A percentile compares a stretch with the other conserved stretches of the same genome.
These are phyloP conservation scores for Rhodinocichla rosea DNA, from an alignment of 2,113 vertebrate species.

Conservation along the genomic window DNA sequence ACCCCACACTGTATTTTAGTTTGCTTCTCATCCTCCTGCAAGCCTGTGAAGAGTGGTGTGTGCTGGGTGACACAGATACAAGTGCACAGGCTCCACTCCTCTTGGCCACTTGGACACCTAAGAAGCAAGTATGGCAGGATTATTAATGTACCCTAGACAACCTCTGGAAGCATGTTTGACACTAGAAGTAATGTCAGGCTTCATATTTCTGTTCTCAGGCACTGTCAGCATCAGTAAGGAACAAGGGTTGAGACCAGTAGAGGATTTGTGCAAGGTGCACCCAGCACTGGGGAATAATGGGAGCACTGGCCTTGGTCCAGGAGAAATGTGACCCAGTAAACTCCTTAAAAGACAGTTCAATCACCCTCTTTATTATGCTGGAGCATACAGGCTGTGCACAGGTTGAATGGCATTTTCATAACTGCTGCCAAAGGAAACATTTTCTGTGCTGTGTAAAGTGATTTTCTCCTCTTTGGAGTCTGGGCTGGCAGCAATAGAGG, in stretches of 20 bases:
- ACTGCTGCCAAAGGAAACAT: constrained; percentile 40
- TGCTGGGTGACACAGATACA: background rate
- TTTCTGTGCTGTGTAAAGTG: background rate
- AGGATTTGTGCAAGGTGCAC: background rate
- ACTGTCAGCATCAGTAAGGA: background rate
- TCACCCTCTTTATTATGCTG: constrained; percentile 16
- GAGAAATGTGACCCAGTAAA: constrained; percentile 62
- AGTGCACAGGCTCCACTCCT: background rate
- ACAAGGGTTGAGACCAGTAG: background rate
- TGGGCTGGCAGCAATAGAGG: background rate
- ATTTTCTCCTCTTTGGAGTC: background rate
- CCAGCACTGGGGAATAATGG: background rate
- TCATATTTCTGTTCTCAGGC: background rate
- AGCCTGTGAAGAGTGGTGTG: background rate
- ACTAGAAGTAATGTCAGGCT: background rate
- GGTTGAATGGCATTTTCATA: constrained; percentile 44
- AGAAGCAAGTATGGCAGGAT: background rate
- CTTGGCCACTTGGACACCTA: background rate
- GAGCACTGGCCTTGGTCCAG: background rate
- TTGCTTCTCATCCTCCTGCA: background rate
- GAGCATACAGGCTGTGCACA: background rate
- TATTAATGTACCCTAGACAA: background rate
- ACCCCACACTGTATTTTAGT: background rate
- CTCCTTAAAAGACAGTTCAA: constrained; percentile 34
- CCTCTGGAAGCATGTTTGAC: background rate